A percentile compares a stretch with the other conserved stretches of the same genome.
phyloP scores from a whole-genome alignment of 2,113 vertebrate genomes.

The Mastomys natalensis region DNA sequence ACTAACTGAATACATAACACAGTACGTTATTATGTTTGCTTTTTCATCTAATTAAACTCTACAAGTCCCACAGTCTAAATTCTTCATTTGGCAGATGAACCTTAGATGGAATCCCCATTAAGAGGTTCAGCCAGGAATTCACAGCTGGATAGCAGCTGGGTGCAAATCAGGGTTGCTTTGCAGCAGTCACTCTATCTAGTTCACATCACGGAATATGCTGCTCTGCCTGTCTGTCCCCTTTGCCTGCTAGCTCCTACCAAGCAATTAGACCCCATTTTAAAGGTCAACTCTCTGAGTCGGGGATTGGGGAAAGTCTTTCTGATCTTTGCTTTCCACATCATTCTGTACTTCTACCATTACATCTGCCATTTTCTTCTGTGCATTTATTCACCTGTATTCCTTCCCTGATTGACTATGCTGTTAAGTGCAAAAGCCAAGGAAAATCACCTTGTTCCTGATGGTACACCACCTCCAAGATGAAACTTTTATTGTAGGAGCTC shows the following conservation, averaged over 20 bases:
- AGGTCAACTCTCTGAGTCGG: not conserved
- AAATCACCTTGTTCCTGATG: not conserved
- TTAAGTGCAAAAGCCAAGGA: not conserved
- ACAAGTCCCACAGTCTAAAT: not conserved
- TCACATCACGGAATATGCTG: not conserved
- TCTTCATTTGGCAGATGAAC: constrained; percentile 9
- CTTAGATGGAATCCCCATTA: not conserved
- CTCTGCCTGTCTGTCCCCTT: not conserved
- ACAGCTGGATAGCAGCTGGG: not conserved
- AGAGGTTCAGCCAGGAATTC: not conserved
- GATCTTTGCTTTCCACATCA: not conserved
- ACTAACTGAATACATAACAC: not conserved
- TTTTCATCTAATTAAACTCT: constrained; percentile 12
- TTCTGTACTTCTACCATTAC: not conserved
- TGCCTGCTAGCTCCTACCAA: not conserved
- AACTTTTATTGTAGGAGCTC: not conserved
- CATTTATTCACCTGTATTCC: constrained; percentile 1
- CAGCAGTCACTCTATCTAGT: not conserved
- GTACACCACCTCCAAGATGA: not conserved
- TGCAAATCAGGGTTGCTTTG: not conserved
- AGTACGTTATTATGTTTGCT: not conserved
- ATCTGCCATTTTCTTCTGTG: not conserved
- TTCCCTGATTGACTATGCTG: not conserved
- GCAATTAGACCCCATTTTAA: not conserved
- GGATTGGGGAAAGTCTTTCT: not conserved